Base-by-base conservation (phyloP, 1,140 invertebrate species). In the Drosophila burlai region DNA sequence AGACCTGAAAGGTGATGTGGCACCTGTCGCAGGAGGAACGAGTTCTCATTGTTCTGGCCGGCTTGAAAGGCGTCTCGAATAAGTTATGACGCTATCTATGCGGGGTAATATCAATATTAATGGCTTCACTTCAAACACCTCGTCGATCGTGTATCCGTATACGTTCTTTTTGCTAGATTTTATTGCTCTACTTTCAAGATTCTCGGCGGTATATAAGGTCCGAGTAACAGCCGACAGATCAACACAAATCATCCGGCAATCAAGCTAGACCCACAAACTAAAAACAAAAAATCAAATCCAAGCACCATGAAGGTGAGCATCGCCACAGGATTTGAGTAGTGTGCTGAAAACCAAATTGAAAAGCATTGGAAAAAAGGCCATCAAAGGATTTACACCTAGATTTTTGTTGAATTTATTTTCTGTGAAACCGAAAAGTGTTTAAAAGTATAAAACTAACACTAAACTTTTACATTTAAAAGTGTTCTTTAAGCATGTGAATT, bases 31-130 rank as follows among this genome's bases (percentile, higher is more conserved):
- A 38, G 52, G 47, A 87, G 84, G 84, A 87, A 87, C 84, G 68
- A 87, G 84, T 87, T 89, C 81, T 87, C 77, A 87, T 87, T 87
- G 84, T 81, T 89, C 77, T 80, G 36, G 8, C 38, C 34, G 21
- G 34, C 47, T 55, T 73, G 59, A 69, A 62, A 71, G 62, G 78
- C 57, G 62, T 61, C 76, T 81, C 49, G 40, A 78, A 62, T 79
- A 65, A 79, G 58, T 67, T 80, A 80, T 68, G 75, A 26, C 66
- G 38, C 26, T 31, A 54, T 40, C 29, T 15, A 40, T 26, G 15
- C 18, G 46, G 38, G 36, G 40, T 62, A 78, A 68, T 62, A 78
- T 71, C 46, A 52, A 62, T 62, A 52, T 71, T 78, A 78, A 80
- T 63, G 69, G 40, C 68, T 26, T 26, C 26, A 60, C 46, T 47